Conservation (phyloP, 2,797 vertebrate genomes). For the Enteromius anoplus region DNA sequence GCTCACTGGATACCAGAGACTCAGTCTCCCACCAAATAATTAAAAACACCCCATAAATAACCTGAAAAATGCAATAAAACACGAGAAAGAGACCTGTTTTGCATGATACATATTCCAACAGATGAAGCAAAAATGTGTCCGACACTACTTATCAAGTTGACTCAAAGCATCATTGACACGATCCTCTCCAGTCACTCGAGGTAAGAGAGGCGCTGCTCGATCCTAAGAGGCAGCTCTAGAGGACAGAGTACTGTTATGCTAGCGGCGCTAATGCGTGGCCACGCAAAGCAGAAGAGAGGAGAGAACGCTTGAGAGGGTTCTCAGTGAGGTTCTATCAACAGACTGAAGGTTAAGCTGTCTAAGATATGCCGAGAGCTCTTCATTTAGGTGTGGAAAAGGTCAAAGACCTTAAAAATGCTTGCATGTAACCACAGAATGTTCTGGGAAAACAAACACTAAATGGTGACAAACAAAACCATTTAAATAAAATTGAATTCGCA, state of each 20-base stretch:
- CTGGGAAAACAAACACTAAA: background rate
- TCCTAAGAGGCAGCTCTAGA: slow-evolving; percentile 22
- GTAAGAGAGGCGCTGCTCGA: slow-evolving; percentile 21
- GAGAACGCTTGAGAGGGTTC: slow-evolving; percentile 40
- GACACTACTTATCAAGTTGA: slow-evolving; percentile 5
- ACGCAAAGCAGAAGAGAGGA: slow-evolving; percentile 31
- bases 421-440: slow-evolving; percentile 9
- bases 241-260: slow-evolving; percentile 28
- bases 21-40: background rate
- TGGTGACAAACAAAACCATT: background rate
- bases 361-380: slow-evolving; percentile 38
- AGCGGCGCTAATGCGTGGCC: slow-evolving; percentile 20
- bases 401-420: slow-evolving; percentile 22
- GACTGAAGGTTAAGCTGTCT: slow-evolving; percentile 47
- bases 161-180: slow-evolving; percentile 15
- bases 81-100: background rate
- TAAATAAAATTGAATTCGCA: background rate
- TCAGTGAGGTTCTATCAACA: slow-evolving; percentile 37
- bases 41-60: background rate
- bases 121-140: slow-evolving; percentile 21
- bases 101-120: background rate
- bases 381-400: slow-evolving; percentile 48
- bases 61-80: background rate
- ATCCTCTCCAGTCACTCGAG: slow-evolving; percentile 27
- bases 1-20: slow-evolving; percentile 3